phyloP scores from a whole-genome alignment of 2,888 invertebrate species.

The Drepana falcataria region DNA sequence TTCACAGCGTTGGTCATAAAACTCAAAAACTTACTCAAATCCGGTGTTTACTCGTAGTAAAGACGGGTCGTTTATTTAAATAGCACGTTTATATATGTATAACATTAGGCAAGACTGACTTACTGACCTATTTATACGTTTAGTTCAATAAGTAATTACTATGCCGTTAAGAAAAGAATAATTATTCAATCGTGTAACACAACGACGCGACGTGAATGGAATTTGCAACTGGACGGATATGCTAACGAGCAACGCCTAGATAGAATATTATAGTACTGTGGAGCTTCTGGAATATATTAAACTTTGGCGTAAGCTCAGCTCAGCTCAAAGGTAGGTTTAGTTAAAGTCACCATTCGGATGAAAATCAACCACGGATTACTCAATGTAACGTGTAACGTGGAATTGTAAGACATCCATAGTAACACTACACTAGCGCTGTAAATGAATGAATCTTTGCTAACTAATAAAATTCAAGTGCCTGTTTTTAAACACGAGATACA shows the following conservation, averaged over 20 bases:
- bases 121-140: constrained; percentile 1
- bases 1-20: constrained; percentile 36
- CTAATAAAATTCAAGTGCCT: no score
- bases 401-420: no score
- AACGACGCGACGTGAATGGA: background rate
- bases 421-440: no score
- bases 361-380: no score
- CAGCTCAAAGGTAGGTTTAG: no score
- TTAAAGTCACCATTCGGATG: no score
- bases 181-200: background rate
- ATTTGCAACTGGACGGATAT: background rate
- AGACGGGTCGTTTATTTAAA: background rate
- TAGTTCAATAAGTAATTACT: background rate
- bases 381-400: no score
- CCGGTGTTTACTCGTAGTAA: constrained; percentile 8
- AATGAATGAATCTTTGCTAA: no score
- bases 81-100: background rate
- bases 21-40: constrained; percentile 20
- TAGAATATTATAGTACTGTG: background rate
- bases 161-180: background rate
- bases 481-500: no score
- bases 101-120: background rate
- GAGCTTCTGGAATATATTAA: background rate
- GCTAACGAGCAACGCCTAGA: background rate
- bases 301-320: no score